Percentiles rank a stretch among this genome's conserved stretches.
phyloP scores from a whole-genome alignment of 2,888 invertebrate genomes.

The Polia nebulosa region DNA sequence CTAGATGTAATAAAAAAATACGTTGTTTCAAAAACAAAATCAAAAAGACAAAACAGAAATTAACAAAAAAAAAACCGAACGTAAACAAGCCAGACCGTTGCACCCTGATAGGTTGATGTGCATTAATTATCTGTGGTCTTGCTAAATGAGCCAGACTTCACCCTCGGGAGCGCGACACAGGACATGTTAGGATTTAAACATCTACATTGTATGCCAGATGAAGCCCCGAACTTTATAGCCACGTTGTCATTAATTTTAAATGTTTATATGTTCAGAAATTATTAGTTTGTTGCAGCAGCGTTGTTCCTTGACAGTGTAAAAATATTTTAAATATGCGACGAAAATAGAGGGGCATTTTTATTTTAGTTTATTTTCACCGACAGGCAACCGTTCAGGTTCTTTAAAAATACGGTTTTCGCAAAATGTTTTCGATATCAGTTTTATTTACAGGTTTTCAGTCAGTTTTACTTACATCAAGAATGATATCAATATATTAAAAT shows the following conservation, averaged over 20 bases:
- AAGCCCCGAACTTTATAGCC: conserved; percentile 43
- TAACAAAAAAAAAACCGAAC: conserved; percentile 6
- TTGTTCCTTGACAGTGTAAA: conserved; percentile 11
- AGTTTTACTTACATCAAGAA: not conserved
- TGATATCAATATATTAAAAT: not conserved
- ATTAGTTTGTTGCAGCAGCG: conserved; percentile 14
- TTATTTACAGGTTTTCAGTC: not conserved
- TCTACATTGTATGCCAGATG: conserved; percentile 42
- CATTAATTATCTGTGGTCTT: conserved; percentile 59
- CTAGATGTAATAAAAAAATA: not conserved
- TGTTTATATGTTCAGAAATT: conserved; percentile 33
- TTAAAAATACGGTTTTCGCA: not conserved
- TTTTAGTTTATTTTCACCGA: too few species aligned
- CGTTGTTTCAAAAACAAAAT: not conserved
- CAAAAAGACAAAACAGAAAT: not conserved
- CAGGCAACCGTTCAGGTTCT: too few species aligned
- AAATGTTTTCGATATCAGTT: not conserved
- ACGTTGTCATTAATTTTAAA: conserved; percentile 42
- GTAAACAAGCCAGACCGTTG: conserved; percentile 33
- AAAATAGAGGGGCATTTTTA: not conserved
- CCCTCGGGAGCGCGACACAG: conserved; percentile 34
- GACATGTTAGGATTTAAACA: conserved; percentile 50
- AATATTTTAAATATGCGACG: not conserved
- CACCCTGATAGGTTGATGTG: conserved; percentile 52
- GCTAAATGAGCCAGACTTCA: conserved; percentile 48